These are phyloP conservation scores for Tethya wilhelma DNA, from an alignment of 37 sponge, comb jelly and placozoan species.

Conservation along the genomic window DNA sequence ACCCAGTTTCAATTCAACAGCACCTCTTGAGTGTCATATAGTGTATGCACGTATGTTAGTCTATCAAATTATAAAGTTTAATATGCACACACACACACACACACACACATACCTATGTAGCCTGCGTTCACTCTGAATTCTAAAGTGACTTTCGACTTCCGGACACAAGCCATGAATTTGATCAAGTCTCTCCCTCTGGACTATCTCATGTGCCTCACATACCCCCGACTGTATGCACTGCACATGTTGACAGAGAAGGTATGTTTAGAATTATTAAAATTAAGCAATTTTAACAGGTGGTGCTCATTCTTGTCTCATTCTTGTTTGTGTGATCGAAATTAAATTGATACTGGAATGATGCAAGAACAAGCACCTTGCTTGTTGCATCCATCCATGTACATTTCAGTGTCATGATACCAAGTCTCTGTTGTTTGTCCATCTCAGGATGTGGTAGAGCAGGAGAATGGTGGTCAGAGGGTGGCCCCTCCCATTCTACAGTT, in stretches of 20 bases:
- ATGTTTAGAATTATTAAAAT: neutral
- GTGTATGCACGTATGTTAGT: neutral
- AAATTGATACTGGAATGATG: neutral
- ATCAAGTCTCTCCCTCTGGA: conserved; percentile 86
- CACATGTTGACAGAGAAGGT: conserved; percentile 79
- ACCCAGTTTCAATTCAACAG: neutral
- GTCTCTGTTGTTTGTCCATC: neutral
- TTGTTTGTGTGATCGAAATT: neutral
- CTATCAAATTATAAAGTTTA: neutral
- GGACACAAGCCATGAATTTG: conserved; percentile 77
- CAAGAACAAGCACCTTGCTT: too few relatives aligned
- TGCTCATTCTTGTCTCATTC: neutral
- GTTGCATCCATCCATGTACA: too few relatives aligned
- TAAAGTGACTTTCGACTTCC: conserved; percentile 62
- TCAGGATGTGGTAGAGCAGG: conserved; percentile 36
- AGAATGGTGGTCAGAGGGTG: conserved; percentile 45
- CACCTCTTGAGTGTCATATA: neutral
- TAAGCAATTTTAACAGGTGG: neutral
- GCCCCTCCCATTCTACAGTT: conserved; percentile 71
- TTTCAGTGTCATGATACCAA: neutral
- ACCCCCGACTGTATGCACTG: conserved; percentile 84
- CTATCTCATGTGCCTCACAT: conserved; percentile 68
- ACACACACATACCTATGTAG: conserved; percentile 39
- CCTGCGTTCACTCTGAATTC: conserved; percentile 81
- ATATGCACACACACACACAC: neutral